These are phyloP conservation scores for Zygaena filipendulae DNA, from an alignment of 2,888 invertebrate genomes.

Conservation along the genomic window DNA sequence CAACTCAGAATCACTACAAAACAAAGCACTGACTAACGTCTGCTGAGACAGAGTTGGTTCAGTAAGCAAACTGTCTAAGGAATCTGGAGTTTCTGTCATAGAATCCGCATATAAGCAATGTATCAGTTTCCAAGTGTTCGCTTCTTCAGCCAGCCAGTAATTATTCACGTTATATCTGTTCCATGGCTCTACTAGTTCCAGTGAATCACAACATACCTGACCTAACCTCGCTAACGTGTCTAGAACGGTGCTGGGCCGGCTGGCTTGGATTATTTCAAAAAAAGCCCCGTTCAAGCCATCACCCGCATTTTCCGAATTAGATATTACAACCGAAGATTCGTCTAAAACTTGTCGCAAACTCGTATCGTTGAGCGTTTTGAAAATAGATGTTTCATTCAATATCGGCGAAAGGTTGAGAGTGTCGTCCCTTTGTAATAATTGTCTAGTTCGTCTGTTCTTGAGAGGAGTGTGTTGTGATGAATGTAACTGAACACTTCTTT, in stretches of 20 bases:
- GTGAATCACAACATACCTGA: conserved; percentile 71
- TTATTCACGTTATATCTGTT: conserved; percentile 55
- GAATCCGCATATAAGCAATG: conserved; percentile 86
- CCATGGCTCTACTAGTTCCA: conserved; percentile 63
- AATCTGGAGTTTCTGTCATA: conserved; percentile 67
- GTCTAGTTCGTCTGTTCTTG: conserved; percentile 37
- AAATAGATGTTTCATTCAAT: conserved; percentile 55
- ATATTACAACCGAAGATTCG: conserved; percentile 41
- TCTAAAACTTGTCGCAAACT: conserved; percentile 53
- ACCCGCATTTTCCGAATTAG: conserved; percentile 34
- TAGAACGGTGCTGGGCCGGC: conserved; percentile 62
- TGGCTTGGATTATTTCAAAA: conserved; percentile 55
- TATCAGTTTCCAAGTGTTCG: conserved; percentile 89
- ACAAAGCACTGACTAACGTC: conserved; percentile 42
- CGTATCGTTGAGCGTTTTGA: conserved; percentile 55
- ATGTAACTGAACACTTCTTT: conserved; percentile 36
- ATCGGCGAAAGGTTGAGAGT: conserved; percentile 54
- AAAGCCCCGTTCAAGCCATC: conserved; percentile 50
- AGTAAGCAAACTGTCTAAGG: conserved; percentile 50
- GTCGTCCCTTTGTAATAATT: conserved; percentile 45
- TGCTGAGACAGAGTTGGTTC: conserved; percentile 49
- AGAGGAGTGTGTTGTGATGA: conserved; percentile 48
- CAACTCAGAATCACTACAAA: conserved; percentile 62
- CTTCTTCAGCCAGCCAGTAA: conserved; percentile 80
- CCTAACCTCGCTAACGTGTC: conserved; percentile 72